A percentile compares a stretch with the other conserved stretches of the same genome.
Evolutionary conservation across 1,140 invertebrate species (phyloP).

Genomic region (Steinernema feltiae): DNA sequence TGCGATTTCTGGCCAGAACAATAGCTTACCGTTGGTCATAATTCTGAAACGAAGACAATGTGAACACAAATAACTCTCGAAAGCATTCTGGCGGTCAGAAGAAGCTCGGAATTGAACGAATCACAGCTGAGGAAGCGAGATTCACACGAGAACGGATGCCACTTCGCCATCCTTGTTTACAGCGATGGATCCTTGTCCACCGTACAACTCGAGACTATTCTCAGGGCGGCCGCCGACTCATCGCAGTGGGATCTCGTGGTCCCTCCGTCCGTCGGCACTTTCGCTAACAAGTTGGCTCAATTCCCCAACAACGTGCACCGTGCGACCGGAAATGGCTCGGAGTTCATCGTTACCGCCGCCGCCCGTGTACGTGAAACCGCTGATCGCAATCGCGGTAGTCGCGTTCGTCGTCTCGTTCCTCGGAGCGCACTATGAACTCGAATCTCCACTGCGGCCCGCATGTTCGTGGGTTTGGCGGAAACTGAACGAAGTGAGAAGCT

Average conservation of each 20-base stretch:
- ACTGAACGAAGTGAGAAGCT: neutral
- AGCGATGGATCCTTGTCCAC: neutral
- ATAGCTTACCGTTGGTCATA: neutral
- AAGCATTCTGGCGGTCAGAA: too few species aligned
- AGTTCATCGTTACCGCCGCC: neutral
- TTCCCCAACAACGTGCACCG: neutral
- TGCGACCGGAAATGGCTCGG: neutral
- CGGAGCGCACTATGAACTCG: neutral
- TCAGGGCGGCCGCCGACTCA: neutral
- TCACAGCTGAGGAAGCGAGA: neutral
- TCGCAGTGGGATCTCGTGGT: neutral
- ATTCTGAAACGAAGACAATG: neutral
- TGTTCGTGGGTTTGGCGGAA: neutral
- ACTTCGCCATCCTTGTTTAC: neutral
- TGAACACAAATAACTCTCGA: too few species aligned
- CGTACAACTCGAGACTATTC: neutral
- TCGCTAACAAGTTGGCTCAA: neutral
- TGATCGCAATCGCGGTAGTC: neutral
- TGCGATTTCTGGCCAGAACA: neutral
- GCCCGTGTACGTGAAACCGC: neutral
- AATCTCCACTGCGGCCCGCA: neutral
- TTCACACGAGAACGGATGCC: neutral
- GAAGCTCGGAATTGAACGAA: too few species aligned
- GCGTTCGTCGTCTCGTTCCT: neutral
- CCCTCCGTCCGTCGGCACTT: neutral